These are phyloP conservation scores for Centropus unirufus DNA, from an alignment of 2,113 vertebrate genomes.

Conservation along the genomic window DNA sequence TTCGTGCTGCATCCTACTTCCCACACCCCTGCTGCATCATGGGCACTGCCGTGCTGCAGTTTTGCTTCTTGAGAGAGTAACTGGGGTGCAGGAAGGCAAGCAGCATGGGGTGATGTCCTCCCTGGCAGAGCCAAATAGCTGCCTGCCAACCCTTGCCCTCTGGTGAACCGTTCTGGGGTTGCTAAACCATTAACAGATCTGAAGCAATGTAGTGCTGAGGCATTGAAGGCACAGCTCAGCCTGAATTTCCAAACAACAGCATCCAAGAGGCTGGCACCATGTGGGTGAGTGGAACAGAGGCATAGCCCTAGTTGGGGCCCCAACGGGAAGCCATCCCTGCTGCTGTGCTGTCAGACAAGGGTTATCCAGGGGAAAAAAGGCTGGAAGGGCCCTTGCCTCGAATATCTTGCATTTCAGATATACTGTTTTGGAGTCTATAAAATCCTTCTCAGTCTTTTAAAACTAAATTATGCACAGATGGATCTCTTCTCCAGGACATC, in stretches of 20 bases:
- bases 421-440: not conserved
- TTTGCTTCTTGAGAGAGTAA: not conserved
- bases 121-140: not conserved
- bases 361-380: not conserved
- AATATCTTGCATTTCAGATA: not conserved
- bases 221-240: not conserved
- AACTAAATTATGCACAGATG: not conserved
- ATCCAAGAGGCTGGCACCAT: not conserved
- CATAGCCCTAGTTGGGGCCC: not conserved
- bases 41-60: not conserved
- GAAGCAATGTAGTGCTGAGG: not conserved
- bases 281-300: not conserved
- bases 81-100: not conserved
- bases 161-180: not conserved
- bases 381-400: not conserved
- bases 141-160: not conserved
- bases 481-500: not conserved
- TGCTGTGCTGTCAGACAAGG: not conserved
- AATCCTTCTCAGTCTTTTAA: not conserved
- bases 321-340: not conserved
- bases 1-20: not conserved
- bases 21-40: not conserved
- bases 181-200: not conserved
- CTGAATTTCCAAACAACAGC: not conserved
- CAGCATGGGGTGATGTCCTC: not conserved